These are phyloP conservation scores for Eurystomus gularis DNA, from an alignment of 2,113 vertebrate species.

Conservation along the genomic window DNA sequence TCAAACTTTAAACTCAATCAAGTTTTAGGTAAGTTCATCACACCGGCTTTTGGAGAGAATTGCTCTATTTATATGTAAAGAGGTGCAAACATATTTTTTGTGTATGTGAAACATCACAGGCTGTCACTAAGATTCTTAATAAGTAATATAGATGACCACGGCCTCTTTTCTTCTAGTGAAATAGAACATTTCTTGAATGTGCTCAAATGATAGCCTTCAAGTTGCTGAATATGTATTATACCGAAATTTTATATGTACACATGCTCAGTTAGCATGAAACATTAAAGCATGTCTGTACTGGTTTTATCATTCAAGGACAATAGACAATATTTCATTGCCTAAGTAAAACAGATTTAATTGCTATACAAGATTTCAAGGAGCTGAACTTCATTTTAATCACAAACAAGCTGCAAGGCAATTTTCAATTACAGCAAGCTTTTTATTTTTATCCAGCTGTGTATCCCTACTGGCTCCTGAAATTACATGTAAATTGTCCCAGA, in stretches of 20 bases:
- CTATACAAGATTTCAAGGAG: slow-evolving; percentile 73
- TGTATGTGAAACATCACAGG: not conserved
- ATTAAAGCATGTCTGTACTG: not conserved
- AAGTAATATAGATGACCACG: not conserved
- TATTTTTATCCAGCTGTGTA: slow-evolving; percentile 81
- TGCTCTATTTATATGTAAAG: not conserved
- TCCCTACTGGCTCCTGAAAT: slow-evolving; percentile 79
- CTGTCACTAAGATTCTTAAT: not conserved
- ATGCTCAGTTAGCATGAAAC: slow-evolving; percentile 20
- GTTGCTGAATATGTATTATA: not conserved
- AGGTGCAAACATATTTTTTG: not conserved
- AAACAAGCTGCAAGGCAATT: slow-evolving; percentile 76
- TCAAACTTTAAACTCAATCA: not conserved
- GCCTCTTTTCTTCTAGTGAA: not conserved
- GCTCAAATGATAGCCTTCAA: not conserved
- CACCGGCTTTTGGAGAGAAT: not conserved
- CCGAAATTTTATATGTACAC: not conserved
- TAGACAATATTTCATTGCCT: slow-evolving; percentile 62
- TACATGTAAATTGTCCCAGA: slow-evolving; percentile 78
- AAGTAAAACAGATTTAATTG: slow-evolving; percentile 75
- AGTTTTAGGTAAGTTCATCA: not conserved
- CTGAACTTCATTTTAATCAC: slow-evolving; percentile 77
- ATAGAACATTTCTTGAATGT: not conserved
- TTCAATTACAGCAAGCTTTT: slow-evolving; percentile 80
- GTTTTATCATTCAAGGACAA: slow-evolving; percentile 64